Base-by-base conservation (phyloP, 35 echinoderm and acorn worm genomes). In the Amphiura filiformis region DNA sequence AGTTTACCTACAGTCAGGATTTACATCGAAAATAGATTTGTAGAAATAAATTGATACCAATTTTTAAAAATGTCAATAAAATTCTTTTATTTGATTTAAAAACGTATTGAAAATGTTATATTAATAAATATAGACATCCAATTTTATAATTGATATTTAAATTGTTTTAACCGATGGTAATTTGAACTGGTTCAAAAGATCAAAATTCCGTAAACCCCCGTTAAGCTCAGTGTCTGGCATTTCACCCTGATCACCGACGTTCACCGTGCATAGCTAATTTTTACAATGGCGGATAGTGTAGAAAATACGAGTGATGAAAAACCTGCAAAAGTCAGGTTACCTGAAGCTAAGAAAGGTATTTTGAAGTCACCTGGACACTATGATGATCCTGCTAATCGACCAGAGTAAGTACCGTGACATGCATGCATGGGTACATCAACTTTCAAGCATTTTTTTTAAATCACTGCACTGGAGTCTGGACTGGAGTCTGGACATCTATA, bases 341-440 rank as follows among this genome's bases (percentile, higher is more conserved):
- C 40, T 9, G 22, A 84, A 41, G 38, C 87, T 0, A 93, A 93
- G 76, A 93, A 84, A 41, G 78, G 92, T 44, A 93, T 93, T 81
- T 76, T 93, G 30, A 93, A 93, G 52, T 81, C 92, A 23, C 41
- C 39, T 0, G 83, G 87, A 30, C 92, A 93, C 75, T 93, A 84
- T 76, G 87, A 89, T 39, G 86, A 93, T 89, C 92, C 92, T 52
- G 92, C 81, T 23, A 93, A 93, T 89, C 85, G 81, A 80, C 76
- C 81, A 18, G 92, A 93, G 92, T 93, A 89, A 89, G 92, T 93
- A 47, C n/a, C n/a, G n/a, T n/a, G n/a, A n/a, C n/a, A n/a, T n/a
- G n/a, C n/a, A n/a, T n/a, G n/a, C n/a, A n/a, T n/a, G n/a, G n/a
- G n/a, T n/a, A n/a, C n/a, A n/a, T n/a, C n/a, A n/a, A n/a, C n/a